Evolutionary conservation across 1,140 invertebrate species (phyloP).

Genomic region (Holcopasites calliopsidis): DNA sequence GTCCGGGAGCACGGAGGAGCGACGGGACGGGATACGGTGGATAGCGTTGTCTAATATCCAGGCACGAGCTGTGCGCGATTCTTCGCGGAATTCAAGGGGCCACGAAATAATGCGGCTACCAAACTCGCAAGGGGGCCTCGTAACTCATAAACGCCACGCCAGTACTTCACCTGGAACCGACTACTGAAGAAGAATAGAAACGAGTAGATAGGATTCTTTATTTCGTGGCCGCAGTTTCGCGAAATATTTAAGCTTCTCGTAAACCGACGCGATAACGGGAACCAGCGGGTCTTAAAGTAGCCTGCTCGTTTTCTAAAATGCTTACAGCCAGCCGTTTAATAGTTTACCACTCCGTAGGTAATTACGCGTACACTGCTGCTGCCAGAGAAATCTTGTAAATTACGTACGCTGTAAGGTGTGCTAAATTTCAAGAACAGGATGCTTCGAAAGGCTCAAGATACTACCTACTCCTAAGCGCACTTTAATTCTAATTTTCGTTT

Average conservation of each 20-base stretch:
- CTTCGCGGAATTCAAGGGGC: not conserved
- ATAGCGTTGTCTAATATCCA: conserved; percentile 4
- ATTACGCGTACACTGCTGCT: not conserved
- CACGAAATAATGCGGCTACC: not conserved
- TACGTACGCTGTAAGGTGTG: no score
- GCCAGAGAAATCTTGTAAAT: not conserved
- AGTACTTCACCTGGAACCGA: not conserved
- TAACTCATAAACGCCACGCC: conserved; percentile 7
- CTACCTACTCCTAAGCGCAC: no score
- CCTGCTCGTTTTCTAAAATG: not conserved
- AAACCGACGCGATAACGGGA: not conserved
- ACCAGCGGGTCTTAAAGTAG: not conserved
- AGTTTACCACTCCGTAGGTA: no score
- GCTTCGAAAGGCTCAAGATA: not conserved
- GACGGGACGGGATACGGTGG: not conserved
- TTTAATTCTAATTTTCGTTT: no score
- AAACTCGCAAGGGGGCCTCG: not conserved
- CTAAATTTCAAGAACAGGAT: no score
- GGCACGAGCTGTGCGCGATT: not conserved
- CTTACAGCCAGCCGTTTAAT: not conserved
- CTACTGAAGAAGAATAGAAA: conserved; percentile 1
- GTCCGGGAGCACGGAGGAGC: no score
- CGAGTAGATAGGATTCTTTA: conserved; percentile 1
- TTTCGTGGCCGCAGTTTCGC: not conserved
- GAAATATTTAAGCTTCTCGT: conserved; percentile 17